phyloP scores from a whole-genome alignment of 2,888 invertebrate species.

The Nomada fabriciana region DNA sequence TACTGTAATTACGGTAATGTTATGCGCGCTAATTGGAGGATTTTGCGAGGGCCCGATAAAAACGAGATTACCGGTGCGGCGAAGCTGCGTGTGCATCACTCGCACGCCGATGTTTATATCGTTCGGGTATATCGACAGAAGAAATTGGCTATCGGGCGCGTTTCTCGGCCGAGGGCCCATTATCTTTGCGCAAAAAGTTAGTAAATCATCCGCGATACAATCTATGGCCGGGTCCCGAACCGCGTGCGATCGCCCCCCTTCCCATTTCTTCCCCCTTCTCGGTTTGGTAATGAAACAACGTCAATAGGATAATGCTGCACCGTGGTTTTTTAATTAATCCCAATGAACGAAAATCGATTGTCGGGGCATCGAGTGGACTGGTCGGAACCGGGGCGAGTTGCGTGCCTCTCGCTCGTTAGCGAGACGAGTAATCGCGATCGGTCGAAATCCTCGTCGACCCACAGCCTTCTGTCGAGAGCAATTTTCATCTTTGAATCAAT shows the following conservation, averaged over 20 bases:
- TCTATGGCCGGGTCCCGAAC: constrained; percentile 31
- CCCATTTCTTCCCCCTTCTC: too few species aligned
- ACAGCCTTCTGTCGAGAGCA: neutral
- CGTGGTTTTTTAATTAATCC: constrained; percentile 52
- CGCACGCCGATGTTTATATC: constrained; percentile 64
- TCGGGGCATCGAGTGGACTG: neutral
- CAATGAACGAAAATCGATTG: constrained; percentile 35
- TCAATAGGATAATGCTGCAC: constrained; percentile 45
- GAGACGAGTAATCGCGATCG: constrained; percentile 4
- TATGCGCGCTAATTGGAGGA: constrained; percentile 81
- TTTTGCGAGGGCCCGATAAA: constrained; percentile 78
- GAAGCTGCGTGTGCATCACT: constrained; percentile 13
- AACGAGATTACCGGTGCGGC: constrained; percentile 75
- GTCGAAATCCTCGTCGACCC: neutral
- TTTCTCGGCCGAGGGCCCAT: constrained; percentile 57
- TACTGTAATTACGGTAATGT: constrained; percentile 81
- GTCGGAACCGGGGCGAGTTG: neutral
- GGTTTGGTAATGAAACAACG: constrained; percentile 43
- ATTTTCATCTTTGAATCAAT: constrained; percentile 11
- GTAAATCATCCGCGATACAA: constrained; percentile 66
- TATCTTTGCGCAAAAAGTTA: constrained; percentile 60
- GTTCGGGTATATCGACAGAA: constrained; percentile 65
- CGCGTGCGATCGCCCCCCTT: neutral
- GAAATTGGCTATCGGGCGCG: constrained; percentile 77
- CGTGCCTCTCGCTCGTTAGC: constrained; percentile 20